Base-by-base conservation (phyloP, 2,113 vertebrate species). In the Lanius ludovicianus region DNA sequence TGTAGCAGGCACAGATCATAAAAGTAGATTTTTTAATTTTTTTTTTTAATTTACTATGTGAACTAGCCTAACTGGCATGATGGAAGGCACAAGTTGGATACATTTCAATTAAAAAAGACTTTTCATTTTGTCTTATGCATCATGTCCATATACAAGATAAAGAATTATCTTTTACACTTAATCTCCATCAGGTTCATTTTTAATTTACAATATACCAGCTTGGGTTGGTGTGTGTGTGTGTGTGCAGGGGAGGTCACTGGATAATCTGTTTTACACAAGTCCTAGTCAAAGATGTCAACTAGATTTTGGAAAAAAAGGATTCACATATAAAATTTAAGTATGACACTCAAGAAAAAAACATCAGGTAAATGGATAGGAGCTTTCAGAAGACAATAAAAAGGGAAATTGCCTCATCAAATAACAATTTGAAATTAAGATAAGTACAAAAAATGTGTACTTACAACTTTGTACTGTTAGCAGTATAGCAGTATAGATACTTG, bases 181-280 rank as follows among this genome's bases (percentile, higher is more conserved):
- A 57, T 63, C 3, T 44, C 16, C 65, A 31, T 67, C 55, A 70
- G 8, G 8, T 78, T 3, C 22, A 53, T 75, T 60, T 82, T 57
- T 35, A 79, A 52, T 53, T 78, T 39, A 41, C 24, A 21, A 57
- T 37, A 81, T 82, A 74, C 12, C 24, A 53, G 5, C 28, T 84
- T 82, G 37, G 27, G 27, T 53, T 65, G 18, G 15, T 37, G 37
- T 37, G 37, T 7, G 10, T 21, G 9, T 44, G 12, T 23, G 24
- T 2, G 4, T 5, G 11, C 27, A 33, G 4, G 5, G 5, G 2
- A 46, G 4, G 25, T 60, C 30, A 42, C 15, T 33, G 15, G 7
- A 8, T 47, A 64, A 71, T 47, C 11, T 74, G 19, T 59, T 37
- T 21, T 60, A 56, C 2, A 4, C 3, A 37, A 60, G 20, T 65